Evolutionary conservation across 2,797 vertebrate species (phyloP).

Genomic region (Prionace glauca): DNA sequence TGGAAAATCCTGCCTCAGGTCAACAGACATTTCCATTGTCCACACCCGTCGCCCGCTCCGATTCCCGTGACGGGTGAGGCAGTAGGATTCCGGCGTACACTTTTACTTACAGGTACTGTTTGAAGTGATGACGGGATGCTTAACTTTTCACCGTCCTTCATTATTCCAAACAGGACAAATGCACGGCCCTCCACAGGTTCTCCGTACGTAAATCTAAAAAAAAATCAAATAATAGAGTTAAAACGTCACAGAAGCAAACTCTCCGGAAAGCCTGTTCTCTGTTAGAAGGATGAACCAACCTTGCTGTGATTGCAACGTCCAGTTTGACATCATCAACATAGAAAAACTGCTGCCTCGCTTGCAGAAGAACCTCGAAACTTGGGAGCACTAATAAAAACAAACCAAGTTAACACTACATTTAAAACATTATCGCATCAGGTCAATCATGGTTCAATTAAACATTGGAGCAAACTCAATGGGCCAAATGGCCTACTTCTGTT

Average conservation of each 20-base stretch:
- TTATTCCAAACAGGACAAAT: constrained; percentile 57
- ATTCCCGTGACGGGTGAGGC: too few species aligned
- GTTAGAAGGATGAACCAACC: constrained; percentile 40
- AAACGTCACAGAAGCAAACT: not conserved
- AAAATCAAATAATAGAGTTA: not conserved
- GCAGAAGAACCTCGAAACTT: constrained; percentile 56
- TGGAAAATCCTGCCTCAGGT: too few species aligned
- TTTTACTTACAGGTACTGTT: not conserved
- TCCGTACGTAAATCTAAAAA: constrained; percentile 55
- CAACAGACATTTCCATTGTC: too few species aligned
- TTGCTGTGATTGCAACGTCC: constrained; percentile 51
- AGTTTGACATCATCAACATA: constrained; percentile 50
- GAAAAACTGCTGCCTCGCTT: constrained; percentile 51
- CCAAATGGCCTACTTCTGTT: too few species aligned
- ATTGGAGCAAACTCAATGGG: too few species aligned
- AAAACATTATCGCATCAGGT: not conserved
- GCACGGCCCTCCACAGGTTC: constrained; percentile 50
- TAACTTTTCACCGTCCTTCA: constrained; percentile 47
- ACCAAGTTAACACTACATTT: not conserved
- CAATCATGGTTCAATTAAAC: too few species aligned
- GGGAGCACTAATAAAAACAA: constrained; percentile 53
- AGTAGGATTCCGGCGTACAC: too few species aligned
- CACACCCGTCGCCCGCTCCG: too few species aligned
- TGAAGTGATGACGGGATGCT: constrained; percentile 47
- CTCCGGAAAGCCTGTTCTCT: not conserved